Evolutionary conservation across 2,888 invertebrate species (phyloP).

Genomic region (Scaptodrosophila latifasciaeformis): DNA sequence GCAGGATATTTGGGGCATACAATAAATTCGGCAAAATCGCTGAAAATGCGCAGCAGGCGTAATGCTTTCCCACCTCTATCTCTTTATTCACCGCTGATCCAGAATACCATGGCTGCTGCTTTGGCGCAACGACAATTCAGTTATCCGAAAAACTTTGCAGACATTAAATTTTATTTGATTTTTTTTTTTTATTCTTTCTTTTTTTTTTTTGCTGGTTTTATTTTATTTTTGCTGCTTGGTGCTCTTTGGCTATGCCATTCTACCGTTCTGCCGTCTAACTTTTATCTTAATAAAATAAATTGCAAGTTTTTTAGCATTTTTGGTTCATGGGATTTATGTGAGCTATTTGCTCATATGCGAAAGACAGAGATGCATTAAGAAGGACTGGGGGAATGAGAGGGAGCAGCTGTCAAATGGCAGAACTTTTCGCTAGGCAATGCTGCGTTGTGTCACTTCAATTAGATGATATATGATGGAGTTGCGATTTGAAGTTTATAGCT

Average conservation of each 20-base stretch:
- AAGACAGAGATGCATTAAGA: too few relatives aligned
- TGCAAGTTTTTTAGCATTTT: conserved; percentile 53
- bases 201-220: conserved; percentile 9
- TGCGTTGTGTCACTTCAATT: not conserved
- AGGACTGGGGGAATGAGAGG: too few relatives aligned
- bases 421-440: conserved; percentile 23
- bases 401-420: conserved; percentile 9
- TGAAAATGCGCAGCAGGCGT: conserved; percentile 1
- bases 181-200: conserved; percentile 17
- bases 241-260: not conserved
- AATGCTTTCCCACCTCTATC: conserved; percentile 4
- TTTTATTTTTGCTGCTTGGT: not conserved
- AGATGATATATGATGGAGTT: too few relatives aligned
- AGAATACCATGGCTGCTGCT: not conserved
- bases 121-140: conserved; percentile 27
- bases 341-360: conserved; percentile 30
- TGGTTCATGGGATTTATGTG: conserved; percentile 16
- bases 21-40: conserved; percentile 31
- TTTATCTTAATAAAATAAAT: conserved; percentile 68
- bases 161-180: conserved; percentile 68
- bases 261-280: conserved; percentile 38
- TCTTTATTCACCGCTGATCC: too few relatives aligned
- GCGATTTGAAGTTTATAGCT: not conserved
- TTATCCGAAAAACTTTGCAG: conserved; percentile 56
- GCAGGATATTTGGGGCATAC: not conserved